Percentiles rank a stretch among this genome's conserved stretches.
Evolutionary conservation across 2,113 vertebrate genomes (phyloP).

Genomic region (Neogale vison): DNA sequence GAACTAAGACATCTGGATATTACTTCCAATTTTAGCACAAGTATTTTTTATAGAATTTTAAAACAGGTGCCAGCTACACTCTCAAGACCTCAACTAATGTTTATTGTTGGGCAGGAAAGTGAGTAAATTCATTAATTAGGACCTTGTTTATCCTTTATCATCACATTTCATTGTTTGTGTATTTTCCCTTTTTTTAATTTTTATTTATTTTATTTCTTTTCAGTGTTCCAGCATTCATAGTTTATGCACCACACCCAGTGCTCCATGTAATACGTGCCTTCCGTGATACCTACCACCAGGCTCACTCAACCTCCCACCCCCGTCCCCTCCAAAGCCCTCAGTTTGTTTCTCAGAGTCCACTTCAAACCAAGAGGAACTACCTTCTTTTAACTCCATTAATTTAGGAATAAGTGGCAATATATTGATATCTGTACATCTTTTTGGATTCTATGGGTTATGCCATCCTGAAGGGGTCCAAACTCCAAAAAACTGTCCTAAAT

Average conservation of each 20-base stretch:
- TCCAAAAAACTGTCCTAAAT: not conserved
- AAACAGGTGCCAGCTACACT: not conserved
- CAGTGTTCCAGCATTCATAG: too few species aligned
- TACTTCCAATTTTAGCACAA: not conserved
- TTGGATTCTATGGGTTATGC: not conserved
- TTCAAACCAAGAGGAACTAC: not conserved
- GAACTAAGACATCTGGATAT: not conserved
- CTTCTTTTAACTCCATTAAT: not conserved
- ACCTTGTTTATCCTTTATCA: not conserved
- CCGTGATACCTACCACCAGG: too few species aligned
- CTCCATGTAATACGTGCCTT: too few species aligned
- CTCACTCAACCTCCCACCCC: too few species aligned
- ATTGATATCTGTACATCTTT: not conserved
- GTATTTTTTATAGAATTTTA: slow-evolving; percentile 13
- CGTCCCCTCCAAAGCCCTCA: too few species aligned
- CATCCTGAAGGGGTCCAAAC: not conserved
- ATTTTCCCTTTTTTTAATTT: not conserved
- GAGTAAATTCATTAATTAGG: slow-evolving; percentile 19
- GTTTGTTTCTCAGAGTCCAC: too few species aligned
- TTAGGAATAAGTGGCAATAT: not conserved
- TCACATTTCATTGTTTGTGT: not conserved
- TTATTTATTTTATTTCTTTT: too few species aligned
- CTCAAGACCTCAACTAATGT: slow-evolving; percentile 18
- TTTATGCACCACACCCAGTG: too few species aligned
- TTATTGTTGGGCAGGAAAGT: not conserved